Evolutionary conservation across 1,140 invertebrate genomes (phyloP).

Genomic region (Drosophila mojavensis): DNA sequence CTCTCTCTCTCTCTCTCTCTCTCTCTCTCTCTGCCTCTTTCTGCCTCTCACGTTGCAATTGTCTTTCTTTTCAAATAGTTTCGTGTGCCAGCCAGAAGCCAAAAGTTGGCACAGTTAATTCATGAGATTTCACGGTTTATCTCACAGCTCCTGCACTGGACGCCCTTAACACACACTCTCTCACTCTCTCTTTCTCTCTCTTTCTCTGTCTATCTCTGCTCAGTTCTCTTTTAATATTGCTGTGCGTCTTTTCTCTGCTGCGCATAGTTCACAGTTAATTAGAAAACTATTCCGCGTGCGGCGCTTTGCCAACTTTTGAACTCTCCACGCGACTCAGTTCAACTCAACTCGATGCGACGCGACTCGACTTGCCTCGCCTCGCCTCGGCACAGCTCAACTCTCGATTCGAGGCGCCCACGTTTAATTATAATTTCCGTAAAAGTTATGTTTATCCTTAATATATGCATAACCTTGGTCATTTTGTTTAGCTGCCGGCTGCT

Average conservation of each 20-base stretch:
- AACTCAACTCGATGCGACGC: slow-evolving; percentile 20
- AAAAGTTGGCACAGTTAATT: slow-evolving; percentile 77
- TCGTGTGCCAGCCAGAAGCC: slow-evolving; percentile 52
- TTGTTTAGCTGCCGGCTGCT: slow-evolving; percentile 24
- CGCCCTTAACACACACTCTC: background rate
- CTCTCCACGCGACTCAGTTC: slow-evolving; percentile 34
- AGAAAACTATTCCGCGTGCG: slow-evolving; percentile 71
- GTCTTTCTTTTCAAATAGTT: slow-evolving; percentile 77
- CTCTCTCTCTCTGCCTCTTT: background rate
- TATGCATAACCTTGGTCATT: slow-evolving; percentile 42
- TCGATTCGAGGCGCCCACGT: slow-evolving; percentile 35
- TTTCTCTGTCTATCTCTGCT: slow-evolving; percentile 21
- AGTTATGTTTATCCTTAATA: slow-evolving; percentile 60
- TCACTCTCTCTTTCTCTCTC: background rate
- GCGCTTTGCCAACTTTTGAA: slow-evolving; percentile 67
- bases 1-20: background rate
- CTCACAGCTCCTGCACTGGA: slow-evolving; percentile 47
- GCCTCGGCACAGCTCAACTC: background rate
- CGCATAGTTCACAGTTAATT: slow-evolving; percentile 77
- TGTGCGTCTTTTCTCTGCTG: slow-evolving; percentile 36
- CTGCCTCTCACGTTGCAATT: slow-evolving; percentile 56
- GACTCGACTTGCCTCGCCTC: slow-evolving; percentile 3
- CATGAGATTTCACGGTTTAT: slow-evolving; percentile 80
- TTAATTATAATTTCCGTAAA: slow-evolving; percentile 64
- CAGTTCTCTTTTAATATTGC: slow-evolving; percentile 5